Base-by-base conservation (phyloP, 92 coral and sea anemone genomes). In the Paragorgia papillata region DNA sequence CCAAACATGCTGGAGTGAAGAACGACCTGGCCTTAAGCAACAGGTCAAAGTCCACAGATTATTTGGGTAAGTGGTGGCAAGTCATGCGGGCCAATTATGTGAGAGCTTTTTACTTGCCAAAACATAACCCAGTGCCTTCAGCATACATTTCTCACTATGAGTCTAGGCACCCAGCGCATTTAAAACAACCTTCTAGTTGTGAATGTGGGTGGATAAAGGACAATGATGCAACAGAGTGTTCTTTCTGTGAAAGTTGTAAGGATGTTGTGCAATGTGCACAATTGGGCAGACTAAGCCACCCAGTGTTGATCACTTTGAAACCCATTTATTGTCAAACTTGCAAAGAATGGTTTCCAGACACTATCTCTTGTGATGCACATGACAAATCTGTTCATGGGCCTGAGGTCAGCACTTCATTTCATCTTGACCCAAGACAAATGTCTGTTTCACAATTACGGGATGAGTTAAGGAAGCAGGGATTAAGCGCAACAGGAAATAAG, bases 41-140 rank as follows among this genome's bases (percentile, higher is more conserved):
- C 44, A 66, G 79, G 20, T 85, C 88, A 7, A 57, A 75, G 2
- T 69, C 85, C 18, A 80, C 88, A 28, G 75, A 70, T 21, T 14
- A 13, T 14, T 21, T 70, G 9, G 82, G 88, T 14, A 85, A 85
- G 41, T 85, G 88, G 88, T 75, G 73, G 76, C 89, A 85, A 58
- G 65, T 85, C 19, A 85, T 85, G 86, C 57, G 82, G n/a, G 75
- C 83, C 9, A 85, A 85, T 39, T 85, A 85, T 81, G 89, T 85
- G 7, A 64, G 86, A 32, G 79, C 86, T 43, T 85, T 85, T 65
- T 85, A 81, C 50, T 41, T 85, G 46, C 83, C 86, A 15, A 83
- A 85, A 25, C 89, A 85, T 20, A 70, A 85, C 21, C 89, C 86
- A 0, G 61, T 75, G 82, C 89, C 89, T 24, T 80, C 83, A 18